Conservation (phyloP, 2,888 invertebrate species). For the Gortyna flavago region DNA sequence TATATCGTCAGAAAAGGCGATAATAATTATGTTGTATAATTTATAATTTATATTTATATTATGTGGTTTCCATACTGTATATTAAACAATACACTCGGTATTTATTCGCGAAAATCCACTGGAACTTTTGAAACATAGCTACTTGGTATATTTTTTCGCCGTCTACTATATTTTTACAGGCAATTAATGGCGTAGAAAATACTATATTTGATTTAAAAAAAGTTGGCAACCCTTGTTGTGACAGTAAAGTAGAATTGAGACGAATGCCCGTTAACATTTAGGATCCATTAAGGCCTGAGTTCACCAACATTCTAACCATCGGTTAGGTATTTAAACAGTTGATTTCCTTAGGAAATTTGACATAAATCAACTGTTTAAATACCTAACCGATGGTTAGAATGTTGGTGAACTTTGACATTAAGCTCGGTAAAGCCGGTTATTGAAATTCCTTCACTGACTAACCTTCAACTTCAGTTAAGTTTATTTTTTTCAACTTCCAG, state of each 20-base stretch:
- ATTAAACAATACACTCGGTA: neutral
- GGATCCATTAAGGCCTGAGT: too few species aligned
- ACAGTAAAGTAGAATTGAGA: neutral
- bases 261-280: constrained; percentile 25
- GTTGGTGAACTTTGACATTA: too few species aligned
- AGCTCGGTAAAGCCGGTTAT: constrained; percentile 6
- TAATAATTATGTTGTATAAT: too few species aligned
- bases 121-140: neutral
- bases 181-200: neutral
- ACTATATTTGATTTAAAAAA: neutral
- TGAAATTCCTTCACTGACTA: constrained; percentile 14
- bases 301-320: too few species aligned
- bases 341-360: too few species aligned
- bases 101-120: neutral
- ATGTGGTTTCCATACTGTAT: too few species aligned
- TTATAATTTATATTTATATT: too few species aligned
- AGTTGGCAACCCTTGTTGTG: neutral
- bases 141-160: neutral
- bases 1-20: too few species aligned
- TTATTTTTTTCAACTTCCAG: constrained; percentile 10
- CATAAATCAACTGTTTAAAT: too few species aligned
- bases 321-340: too few species aligned
- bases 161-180: neutral
- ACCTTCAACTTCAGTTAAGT: constrained; percentile 33
- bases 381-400: too few species aligned